Conservation (phyloP, 2,888 invertebrate genomes). For the Heteromyza rotundicornis region DNA sequence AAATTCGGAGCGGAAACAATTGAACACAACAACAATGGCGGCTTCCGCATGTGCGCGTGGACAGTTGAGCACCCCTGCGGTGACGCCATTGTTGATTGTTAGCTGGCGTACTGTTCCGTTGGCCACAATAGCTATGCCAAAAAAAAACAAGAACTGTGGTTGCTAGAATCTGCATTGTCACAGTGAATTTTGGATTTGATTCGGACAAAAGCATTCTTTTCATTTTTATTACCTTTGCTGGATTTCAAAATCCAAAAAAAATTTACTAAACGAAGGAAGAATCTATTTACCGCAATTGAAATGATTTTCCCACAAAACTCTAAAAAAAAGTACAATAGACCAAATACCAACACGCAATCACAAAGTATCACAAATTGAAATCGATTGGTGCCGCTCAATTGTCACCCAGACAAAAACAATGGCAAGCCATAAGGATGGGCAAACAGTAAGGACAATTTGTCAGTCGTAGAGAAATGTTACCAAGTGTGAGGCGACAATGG, state of each 20-base stretch:
- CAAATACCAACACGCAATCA: not conserved
- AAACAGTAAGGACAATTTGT: constrained; percentile 5
- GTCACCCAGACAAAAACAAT: constrained; percentile 31
- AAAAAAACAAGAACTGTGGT: constrained; percentile 4
- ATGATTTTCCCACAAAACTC: constrained; percentile 1
- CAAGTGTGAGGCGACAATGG: too few relatives aligned
- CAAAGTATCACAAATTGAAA: not conserved
- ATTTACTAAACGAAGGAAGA: not conserved
- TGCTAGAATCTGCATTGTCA: constrained; percentile 17
- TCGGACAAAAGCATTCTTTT: not conserved
- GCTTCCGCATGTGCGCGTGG: constrained; percentile 15
- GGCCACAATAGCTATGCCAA: constrained; percentile 1
- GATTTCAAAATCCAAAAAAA: not conserved
- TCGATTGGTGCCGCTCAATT: constrained; percentile 38
- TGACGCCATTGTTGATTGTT: constrained; percentile 15
- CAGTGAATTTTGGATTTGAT: constrained; percentile 12
- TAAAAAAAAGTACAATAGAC: not conserved
- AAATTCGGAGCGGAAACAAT: not conserved
- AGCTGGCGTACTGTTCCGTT: too few relatives aligned
- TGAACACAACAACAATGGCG: constrained; percentile 7
- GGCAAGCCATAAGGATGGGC: not conserved
- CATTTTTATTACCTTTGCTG: not conserved
- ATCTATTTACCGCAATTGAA: not conserved
- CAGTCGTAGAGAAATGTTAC: too few relatives aligned
- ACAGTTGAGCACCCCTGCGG: constrained; percentile 23